Base-by-base conservation (phyloP, 2,888 invertebrate species). In the Chirona hameri region DNA sequence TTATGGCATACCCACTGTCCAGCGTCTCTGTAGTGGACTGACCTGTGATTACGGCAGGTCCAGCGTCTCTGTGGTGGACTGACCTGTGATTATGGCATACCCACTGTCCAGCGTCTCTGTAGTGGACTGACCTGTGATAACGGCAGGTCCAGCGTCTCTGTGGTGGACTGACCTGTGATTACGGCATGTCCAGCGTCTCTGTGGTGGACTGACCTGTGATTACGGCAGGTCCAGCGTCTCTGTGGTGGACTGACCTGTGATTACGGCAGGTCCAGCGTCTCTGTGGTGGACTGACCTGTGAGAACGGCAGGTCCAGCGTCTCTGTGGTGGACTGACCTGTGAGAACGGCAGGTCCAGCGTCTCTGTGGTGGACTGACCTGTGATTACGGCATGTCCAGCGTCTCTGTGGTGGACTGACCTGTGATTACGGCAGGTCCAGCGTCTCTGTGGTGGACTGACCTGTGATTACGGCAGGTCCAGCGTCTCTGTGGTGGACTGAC, bases 171-270 rank as follows among this genome's bases (percentile, higher is more conserved):
- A 46, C 76, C 83, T 39, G 39, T 0, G 72, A 81, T 21, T 57
- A 72, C 1, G 81, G 55, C 21, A 83, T 76, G 39, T 69, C 82
- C n/a, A 82, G 65, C 7, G 46, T 55, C 60, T 83, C 82, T 3
- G 46, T 69, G 52, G 60, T 46, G 76, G 31, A 39, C 39, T 46
- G 39, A 76, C 76, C 83, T 39, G 39, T 5, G 81, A 81, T 21
- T 57, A 72, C 10, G 81, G 55, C 21, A 83, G 81, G 39, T 69
- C 82, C n/a, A 82, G 79, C 7, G 57, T 55, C 60, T 83, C 82
- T 3, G 46, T 80, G 52, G 46, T 57, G 76, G n/a, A n/a, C n/a
- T n/a, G n/a, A n/a, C n/a, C n/a, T n/a, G n/a, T n/a, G n/a, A n/a
- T n/a, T n/a, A n/a, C n/a, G n/a, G n/a, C n/a, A n/a, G n/a, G 39